Conservation (phyloP, 2,888 invertebrate species). For the Cancer borealis region DNA sequence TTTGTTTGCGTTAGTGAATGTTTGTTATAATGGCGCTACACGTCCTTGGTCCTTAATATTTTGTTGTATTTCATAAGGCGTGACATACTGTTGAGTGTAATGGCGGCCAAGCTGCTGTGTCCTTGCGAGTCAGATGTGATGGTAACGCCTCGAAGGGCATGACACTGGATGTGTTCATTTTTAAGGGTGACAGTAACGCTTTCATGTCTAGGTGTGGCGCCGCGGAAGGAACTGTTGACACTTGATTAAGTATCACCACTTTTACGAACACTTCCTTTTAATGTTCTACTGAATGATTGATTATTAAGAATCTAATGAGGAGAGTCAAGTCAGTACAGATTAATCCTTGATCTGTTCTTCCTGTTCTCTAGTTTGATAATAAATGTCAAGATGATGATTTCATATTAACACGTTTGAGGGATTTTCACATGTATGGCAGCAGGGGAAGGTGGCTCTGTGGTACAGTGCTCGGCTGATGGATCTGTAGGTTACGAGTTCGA, state of each 20-base stretch:
- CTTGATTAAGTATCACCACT: not conserved
- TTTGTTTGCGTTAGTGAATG: not conserved
- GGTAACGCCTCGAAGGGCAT: not conserved
- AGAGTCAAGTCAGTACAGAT: not conserved
- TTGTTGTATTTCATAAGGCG: not conserved
- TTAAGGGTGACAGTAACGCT: not conserved
- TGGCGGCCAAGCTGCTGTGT: not conserved
- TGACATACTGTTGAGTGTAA: not conserved
- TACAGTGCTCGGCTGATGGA: no score
- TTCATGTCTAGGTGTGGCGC: not conserved
- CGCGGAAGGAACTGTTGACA: not conserved
- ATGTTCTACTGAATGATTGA: not conserved
- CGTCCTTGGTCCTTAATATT: not conserved
- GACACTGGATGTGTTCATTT: no score
- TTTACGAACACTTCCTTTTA: not conserved
- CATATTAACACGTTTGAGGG: not conserved
- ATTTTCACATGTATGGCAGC: not conserved
- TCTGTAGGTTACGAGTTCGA: no score
- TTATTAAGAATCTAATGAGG: not conserved
- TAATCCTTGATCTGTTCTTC: not conserved
- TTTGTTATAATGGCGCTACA: not conserved
- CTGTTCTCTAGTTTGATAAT: not conserved
- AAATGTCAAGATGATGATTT: not conserved
- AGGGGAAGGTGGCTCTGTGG: no score
- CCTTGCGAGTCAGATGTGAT: not conserved